phyloP scores from a whole-genome alignment of 53 echinoderm and acorn worm species.

The Holothuria scabra region DNA sequence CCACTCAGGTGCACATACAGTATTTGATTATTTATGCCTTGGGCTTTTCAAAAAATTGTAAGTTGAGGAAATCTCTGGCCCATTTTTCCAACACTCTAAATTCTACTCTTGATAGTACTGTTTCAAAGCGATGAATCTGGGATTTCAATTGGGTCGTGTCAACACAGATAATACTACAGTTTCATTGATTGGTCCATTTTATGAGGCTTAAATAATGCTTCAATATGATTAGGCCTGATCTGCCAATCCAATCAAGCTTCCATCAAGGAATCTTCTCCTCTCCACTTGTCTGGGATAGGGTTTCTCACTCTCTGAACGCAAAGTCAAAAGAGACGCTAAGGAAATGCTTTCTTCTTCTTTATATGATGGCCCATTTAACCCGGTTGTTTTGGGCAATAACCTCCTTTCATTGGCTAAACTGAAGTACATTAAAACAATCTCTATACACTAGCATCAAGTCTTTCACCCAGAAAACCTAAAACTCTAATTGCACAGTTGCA shows the following conservation, averaged over 20 bases:
- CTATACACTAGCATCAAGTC: no score
- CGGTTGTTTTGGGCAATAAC: constrained; percentile 41
- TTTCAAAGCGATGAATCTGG: constrained; percentile 32
- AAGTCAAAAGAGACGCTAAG: constrained; percentile 3
- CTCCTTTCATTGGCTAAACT: constrained; percentile 2
- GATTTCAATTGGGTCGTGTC: constrained; percentile 50
- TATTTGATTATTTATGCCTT: constrained; percentile 27
- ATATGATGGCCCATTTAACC: constrained; percentile 27
- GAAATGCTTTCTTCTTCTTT: constrained; percentile 1
- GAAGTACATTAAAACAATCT: no score
- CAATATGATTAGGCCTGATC: constrained; percentile 47
- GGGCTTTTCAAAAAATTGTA: constrained; percentile 32
- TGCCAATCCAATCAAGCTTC: constrained; percentile 23
- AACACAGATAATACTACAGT: constrained; percentile 35
- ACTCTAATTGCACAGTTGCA: no score
- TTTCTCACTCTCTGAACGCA: constrained; percentile 22
- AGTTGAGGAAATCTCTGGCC: constrained; percentile 40
- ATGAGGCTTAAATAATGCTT: constrained; percentile 21
- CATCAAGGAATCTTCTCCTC: constrained; percentile 15
- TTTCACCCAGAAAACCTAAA: no score
- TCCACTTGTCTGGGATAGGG: not conserved
- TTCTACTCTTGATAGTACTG: not conserved
- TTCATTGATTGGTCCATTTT: constrained; percentile 48
- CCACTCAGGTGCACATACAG: constrained; percentile 2
- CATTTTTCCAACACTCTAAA: constrained; percentile 22